Conservation (phyloP, 1,140 invertebrate species). For the Drosophila kohkoa region DNA sequence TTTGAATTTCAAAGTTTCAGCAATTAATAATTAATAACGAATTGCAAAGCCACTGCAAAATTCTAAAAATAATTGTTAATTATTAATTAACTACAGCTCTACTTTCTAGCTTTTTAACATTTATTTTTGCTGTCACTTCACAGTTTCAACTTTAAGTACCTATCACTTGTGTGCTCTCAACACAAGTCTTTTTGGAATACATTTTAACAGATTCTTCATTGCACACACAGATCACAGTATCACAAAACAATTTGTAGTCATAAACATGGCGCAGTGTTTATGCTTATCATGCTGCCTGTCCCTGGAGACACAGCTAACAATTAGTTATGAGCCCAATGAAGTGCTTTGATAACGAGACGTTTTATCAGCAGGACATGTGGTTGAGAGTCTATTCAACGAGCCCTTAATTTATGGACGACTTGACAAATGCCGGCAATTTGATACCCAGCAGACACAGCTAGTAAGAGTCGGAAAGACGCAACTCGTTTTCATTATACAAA, state of each 20-base stretch:
- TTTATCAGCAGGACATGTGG: slow-evolving; percentile 62
- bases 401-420: slow-evolving; percentile 72
- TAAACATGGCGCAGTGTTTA: slow-evolving; percentile 5
- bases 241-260: slow-evolving; percentile 1
- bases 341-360: slow-evolving; percentile 34
- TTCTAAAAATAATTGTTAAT: too few species aligned
- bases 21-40: too few species aligned
- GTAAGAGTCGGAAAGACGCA: slow-evolving; percentile 2
- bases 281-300: slow-evolving; percentile 32
- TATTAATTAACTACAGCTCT: too few species aligned
- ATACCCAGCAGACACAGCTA: slow-evolving; percentile 50
- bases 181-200: too few species aligned
- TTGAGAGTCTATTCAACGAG: slow-evolving; percentile 50
- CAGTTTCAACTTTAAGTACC: too few species aligned
- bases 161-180: too few species aligned
- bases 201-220: too few species aligned
- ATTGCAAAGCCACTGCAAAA: too few species aligned
- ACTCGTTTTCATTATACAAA: slow-evolving; percentile 58
- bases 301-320: slow-evolving; percentile 45
- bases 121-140: too few species aligned
- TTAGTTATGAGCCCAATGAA: slow-evolving; percentile 69
- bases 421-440: slow-evolving; percentile 80
- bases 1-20: too few species aligned
- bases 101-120: too few species aligned
- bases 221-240: neutral